Evolutionary conservation across 2,113 vertebrate species (phyloP).

Genomic region (Vidua chalybeata): DNA sequence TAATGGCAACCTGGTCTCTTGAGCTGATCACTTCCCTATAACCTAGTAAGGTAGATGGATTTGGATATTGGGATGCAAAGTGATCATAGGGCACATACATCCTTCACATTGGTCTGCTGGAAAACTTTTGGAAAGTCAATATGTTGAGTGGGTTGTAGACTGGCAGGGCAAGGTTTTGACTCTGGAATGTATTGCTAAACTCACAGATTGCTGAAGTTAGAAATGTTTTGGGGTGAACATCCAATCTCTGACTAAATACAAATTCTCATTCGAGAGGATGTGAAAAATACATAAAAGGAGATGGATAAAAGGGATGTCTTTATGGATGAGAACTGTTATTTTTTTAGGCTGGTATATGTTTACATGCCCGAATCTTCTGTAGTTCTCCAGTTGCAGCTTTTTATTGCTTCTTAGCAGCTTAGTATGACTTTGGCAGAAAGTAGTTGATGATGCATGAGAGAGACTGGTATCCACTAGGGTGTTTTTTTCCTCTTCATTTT

Average conservation of each 20-base stretch:
- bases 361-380: not conserved
- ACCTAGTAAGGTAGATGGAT: not conserved
- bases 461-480: not conserved
- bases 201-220: not conserved
- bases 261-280: not conserved
- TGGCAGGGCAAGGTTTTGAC: not conserved
- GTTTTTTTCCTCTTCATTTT: not conserved
- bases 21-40: not conserved
- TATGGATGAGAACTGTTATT: not conserved
- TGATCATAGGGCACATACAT: not conserved
- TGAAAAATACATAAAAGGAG: not conserved
- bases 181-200: not conserved
- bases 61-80: not conserved
- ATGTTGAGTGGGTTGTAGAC: not conserved
- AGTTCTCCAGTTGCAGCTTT: not conserved
- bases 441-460: conserved; percentile 29
- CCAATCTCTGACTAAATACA: not conserved
- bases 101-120: not conserved
- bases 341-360: not conserved
- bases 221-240: not conserved
- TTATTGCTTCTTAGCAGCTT: conserved; percentile 21
- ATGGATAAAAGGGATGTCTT: not conserved
- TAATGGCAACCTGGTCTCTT: not conserved
- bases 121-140: not conserved
- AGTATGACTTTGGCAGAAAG: not conserved